Evolutionary conservation across 2,797 vertebrate species (phyloP).

Genomic region (Oceanodroma leucorhoa): DNA sequence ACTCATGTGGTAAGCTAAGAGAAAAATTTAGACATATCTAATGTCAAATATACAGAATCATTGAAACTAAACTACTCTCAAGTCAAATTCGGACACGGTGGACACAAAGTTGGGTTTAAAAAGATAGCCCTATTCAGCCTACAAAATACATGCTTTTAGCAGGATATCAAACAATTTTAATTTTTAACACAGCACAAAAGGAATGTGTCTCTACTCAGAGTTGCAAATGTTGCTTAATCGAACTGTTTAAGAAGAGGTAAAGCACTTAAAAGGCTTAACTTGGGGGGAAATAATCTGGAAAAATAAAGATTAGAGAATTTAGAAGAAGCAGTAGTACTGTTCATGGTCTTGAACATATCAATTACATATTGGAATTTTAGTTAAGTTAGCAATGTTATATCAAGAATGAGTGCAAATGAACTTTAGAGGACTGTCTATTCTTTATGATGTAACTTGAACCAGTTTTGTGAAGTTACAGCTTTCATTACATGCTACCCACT

Average conservation of each 20-base stretch:
- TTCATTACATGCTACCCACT: not conserved
- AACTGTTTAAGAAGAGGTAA: not conserved
- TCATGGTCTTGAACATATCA: not conserved
- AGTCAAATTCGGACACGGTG: not conserved
- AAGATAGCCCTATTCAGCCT: not conserved
- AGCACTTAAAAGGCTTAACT: not conserved
- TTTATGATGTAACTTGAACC: not conserved
- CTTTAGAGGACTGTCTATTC: not conserved
- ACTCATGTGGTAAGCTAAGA: not conserved
- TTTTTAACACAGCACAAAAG: not conserved
- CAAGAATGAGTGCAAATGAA: not conserved
- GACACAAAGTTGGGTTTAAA: not conserved
- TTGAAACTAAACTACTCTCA: not conserved
- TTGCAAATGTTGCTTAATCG: not conserved
- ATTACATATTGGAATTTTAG: not conserved
- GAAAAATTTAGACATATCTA: not conserved
- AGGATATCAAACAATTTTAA: not conserved
- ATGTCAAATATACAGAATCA: not conserved
- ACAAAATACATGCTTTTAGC: not conserved
- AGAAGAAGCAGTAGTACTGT: not conserved
- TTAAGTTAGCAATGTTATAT: not conserved
- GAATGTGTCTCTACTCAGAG: not conserved
- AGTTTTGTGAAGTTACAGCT: not conserved
- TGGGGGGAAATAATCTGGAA: not conserved
- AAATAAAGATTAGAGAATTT: not conserved